Percentiles rank a stretch among this genome's conserved stretches.
Conservation (phyloP, 2,888 invertebrate species). For the Oscheius myriophilus region DNA sequence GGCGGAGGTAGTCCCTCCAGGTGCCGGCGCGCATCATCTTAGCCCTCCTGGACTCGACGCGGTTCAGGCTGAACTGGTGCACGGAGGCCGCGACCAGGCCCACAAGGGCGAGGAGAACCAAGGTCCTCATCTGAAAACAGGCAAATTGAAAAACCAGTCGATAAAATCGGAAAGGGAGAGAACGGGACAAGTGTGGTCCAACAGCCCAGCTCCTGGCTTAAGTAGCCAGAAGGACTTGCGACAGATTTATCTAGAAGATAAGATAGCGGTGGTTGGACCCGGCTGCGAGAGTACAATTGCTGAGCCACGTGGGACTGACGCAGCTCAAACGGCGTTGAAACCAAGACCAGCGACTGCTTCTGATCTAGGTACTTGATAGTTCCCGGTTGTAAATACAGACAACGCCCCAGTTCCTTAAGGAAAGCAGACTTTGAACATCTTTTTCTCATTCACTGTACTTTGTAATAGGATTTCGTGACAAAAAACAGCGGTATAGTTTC, state of each 20-base stretch:
- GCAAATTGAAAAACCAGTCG: not conserved
- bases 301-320: constrained; percentile 27
- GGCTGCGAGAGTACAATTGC: constrained; percentile 11
- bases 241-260: constrained; percentile 19
- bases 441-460: no score
- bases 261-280: constrained; percentile 14
- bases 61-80: constrained; percentile 43
- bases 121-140: constrained; percentile 30
- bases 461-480: no score
- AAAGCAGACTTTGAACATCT: no score
- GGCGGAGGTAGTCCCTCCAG: constrained; percentile 10
- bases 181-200: constrained; percentile 1
- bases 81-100: constrained; percentile 35
- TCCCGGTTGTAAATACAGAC: no score
- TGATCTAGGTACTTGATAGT: not conserved
- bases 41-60: constrained; percentile 39
- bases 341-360: not conserved
- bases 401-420: no score
- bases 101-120: constrained; percentile 38
- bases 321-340: constrained; percentile 25
- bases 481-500: no score
- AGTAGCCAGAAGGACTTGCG: not conserved
- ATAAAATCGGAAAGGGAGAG: not conserved
- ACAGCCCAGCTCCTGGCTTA: not conserved
- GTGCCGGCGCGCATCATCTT: constrained; percentile 39